Percentiles rank a stretch among this genome's conserved stretches.
Evolutionary conservation across 1,140 invertebrate genomes (phyloP).

Genomic region (Ostrea denselamellosa): DNA sequence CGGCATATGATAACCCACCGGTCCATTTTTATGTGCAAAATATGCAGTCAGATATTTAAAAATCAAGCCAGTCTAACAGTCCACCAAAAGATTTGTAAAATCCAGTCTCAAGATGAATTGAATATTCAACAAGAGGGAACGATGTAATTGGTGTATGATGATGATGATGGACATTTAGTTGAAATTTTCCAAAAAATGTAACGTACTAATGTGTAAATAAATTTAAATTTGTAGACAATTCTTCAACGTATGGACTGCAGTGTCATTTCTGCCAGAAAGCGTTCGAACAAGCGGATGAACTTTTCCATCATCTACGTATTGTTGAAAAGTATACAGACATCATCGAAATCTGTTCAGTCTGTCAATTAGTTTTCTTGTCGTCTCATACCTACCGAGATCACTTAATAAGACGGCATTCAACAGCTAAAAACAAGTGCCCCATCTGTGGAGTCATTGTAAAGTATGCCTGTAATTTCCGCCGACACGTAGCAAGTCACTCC

Average conservation of each 20-base stretch:
- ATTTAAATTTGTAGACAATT: constrained; percentile 20
- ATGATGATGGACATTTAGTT: neutral
- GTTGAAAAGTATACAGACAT: constrained; percentile 4
- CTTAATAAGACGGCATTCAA: neutral
- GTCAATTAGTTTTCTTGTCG: neutral
- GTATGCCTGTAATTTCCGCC: constrained; percentile 30
- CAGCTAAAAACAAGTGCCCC: constrained; percentile 13
- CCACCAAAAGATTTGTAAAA: neutral
- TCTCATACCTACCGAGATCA: constrained; percentile 9
- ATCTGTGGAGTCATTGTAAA: constrained; percentile 14
- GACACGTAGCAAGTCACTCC: constrained; percentile 36
- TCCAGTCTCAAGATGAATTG: neutral
- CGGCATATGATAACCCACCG: constrained; percentile 37
- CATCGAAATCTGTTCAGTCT: neutral
- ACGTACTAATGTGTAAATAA: constrained; percentile 10
- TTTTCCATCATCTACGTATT: constrained; percentile 6
- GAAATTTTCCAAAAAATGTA: too few relatives aligned
- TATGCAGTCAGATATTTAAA: neutral
- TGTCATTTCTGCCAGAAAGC: constrained; percentile 10
- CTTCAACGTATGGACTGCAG: neutral
- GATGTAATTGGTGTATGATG: neutral
- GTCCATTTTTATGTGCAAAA: neutral
- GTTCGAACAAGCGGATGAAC: neutral
- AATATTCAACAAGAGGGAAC: neutral
- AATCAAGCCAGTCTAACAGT: neutral